A percentile compares a stretch with the other conserved stretches of the same genome.
These are phyloP conservation scores for Connochaetes taurinus DNA, from an alignment of 2,113 vertebrate species.

Conservation along the genomic window DNA sequence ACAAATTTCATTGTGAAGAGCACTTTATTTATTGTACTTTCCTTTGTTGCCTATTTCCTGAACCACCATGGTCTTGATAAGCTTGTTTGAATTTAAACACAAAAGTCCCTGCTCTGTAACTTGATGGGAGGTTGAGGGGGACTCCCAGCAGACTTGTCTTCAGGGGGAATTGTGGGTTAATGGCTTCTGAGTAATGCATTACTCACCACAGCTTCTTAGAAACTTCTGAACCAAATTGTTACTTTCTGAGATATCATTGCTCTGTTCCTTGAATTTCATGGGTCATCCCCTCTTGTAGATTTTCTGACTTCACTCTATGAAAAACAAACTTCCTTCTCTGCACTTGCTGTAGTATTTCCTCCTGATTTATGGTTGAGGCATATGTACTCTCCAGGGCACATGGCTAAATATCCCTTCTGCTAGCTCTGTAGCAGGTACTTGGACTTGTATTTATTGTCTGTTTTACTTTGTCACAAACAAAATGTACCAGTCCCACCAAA, in stretches of 20 bases:
- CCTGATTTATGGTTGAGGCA: neutral
- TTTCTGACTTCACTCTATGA: neutral
- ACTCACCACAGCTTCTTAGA: constrained; percentile 42
- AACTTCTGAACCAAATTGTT: neutral
- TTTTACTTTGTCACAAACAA: neutral
- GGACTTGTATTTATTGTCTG: neutral
- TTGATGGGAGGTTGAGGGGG: neutral
- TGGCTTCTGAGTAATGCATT: constrained; percentile 5
- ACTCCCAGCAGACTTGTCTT: neutral
- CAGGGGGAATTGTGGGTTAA: constrained; percentile 4
- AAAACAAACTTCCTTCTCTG: neutral
- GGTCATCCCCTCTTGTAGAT: neutral
- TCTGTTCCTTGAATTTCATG: constrained; percentile 15
- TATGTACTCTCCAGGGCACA: neutral
- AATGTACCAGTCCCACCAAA: neutral
- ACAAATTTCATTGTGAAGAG: constrained; percentile 44
- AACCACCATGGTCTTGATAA: constrained; percentile 41
- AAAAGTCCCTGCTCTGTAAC: constrained; percentile 23
- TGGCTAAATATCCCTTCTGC: neutral
- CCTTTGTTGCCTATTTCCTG: constrained; percentile 48
- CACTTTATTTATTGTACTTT: constrained; percentile 53
- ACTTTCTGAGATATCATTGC: constrained; percentile 4
- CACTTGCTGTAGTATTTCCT: neutral
- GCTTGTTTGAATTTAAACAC: constrained; percentile 47
- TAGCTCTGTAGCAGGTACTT: neutral